Evolutionary conservation across 2,888 invertebrate genomes (phyloP), one percentile per base, ranked within the genome.

Genomic region (Flexamia atlantica): DNA sequence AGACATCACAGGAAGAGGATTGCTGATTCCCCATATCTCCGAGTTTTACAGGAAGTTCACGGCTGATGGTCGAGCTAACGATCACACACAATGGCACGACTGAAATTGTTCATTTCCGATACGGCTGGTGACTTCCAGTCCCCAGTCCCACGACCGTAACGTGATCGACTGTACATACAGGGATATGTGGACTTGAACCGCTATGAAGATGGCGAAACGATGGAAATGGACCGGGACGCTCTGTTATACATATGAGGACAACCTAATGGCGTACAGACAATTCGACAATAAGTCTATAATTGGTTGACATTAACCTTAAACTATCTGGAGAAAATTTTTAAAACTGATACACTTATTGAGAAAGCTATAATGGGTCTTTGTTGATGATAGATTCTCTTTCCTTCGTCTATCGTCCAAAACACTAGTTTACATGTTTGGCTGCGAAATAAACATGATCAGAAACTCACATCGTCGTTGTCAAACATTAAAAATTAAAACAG

Each of bases 11-110:
- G 64, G 30, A 64, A 14, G 28, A 64, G 23, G 64, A 64, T 2
- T 2, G 5, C 2, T 2, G 12, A 64, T 64, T 25, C 30, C 30
- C 7, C 3, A 46, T 23, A 64, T 64, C 64, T 20, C 64, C 4
- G 53, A 64, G 28, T 20, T 25, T 57, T 57, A 64, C 64, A 64
- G 64, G 64, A 64, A 64, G 64, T 64, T 64, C 64, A 64, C 64
- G 64, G 28, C 10, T 14, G 64, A 64, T 64, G 64, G 1, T 2
- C 12, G 30, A 30, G 30, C 14, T 64, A 64, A 64, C 64, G 64
- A 64, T 64, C 64, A 28, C 28, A 28, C 30, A 64, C 64, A 64
- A 64, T 64, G 64, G 64, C 17, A 23, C 14, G 30, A 64, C 9
- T 64, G 7, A 28, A 64, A 64, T 64, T 64, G 64, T 64, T 28